Evolutionary conservation across 1,140 invertebrate genomes (phyloP), one percentile per base, ranked within the genome.

Genomic region (Pogonomyrmex barbatus): DNA sequence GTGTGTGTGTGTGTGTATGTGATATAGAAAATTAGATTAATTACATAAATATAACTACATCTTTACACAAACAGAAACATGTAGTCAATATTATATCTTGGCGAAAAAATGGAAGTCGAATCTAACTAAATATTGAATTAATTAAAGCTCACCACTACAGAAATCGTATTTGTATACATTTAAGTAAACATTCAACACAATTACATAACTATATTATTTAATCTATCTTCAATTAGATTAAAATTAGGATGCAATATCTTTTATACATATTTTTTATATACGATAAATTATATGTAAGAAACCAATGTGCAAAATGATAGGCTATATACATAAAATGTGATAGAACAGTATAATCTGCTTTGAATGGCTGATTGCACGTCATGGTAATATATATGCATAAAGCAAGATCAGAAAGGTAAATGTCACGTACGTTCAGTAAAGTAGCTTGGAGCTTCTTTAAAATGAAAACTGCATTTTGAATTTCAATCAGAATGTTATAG

Each of bases 21-120:
- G n/a, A n/a, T 42, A 47, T 67, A 52, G 45, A 14, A 17, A 63
- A 65, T 86, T 89, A 87, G 24, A 60, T 54, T 89, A 83, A 89
- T 89, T 88, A 77, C 54, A 54, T 12, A 54, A 70, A 85, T 87
- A 79, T 83, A 58, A 50, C 85, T 85, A 88, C 52, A 67, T 88
- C 30, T 54, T 88, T 77, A 84, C 79, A 60, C 54, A 85, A 84
- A 60, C 52, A 17, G n/a, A 58, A 70, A n/a, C 17, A 12, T 24
- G 30, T 4, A 33, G 54, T 5, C 33, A 33, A 14, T 24, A 4
- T 86, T 24, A 14, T 24, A 54, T 36, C n/a, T 14, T 36, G 47
- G 30, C 63, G 45, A 86, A 54, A 30, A 9, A 39, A 62, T 24
- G 17, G 47, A 17, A 62, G 24, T 45, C 4, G 3, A 36, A 52